These are phyloP conservation scores for Silurus meridionalis DNA, from an alignment of 2,113 vertebrate species.

Conservation along the genomic window DNA sequence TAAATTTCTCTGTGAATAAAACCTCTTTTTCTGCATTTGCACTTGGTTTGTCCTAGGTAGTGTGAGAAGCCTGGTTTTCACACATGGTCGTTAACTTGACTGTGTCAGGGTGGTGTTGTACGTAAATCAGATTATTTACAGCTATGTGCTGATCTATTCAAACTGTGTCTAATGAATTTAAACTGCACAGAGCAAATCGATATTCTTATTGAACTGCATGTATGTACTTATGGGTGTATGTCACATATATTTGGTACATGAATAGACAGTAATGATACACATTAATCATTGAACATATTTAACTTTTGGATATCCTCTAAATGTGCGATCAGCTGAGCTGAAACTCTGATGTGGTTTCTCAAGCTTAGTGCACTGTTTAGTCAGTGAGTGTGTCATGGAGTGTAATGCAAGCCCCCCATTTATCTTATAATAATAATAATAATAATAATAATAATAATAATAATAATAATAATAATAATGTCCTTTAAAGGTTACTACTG, in stretches of 20 bases:
- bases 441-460: background rate
- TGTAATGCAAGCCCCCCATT: slow-evolving; percentile 2
- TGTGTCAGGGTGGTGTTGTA: background rate
- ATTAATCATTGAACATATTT: slow-evolving; percentile 8
- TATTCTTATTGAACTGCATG: background rate
- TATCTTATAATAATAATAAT: background rate
- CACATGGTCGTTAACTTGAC: background rate
- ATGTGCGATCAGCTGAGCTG: slow-evolving; percentile 1
- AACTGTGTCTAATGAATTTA: background rate
- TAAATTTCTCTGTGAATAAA: background rate
- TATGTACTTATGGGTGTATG: background rate
- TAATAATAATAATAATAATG: background rate
- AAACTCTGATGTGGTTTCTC: slow-evolving; percentile 25
- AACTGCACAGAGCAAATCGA: background rate
- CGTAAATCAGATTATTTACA: slow-evolving; percentile 19
- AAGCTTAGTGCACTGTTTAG: background rate
- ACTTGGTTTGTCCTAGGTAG: background rate
- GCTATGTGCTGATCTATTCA: background rate
- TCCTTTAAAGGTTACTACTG: slow-evolving; percentile 6
- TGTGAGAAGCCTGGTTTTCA: slow-evolving; percentile 2
- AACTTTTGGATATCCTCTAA: slow-evolving; percentile 27
- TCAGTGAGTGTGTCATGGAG: slow-evolving; percentile 13
- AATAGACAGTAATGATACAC: background rate
- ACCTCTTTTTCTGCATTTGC: background rate
- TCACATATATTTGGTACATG: background rate